A percentile compares a stretch with the other conserved stretches of the same genome.
These are phyloP conservation scores for Macrophya alboannulata DNA, from an alignment of 2,888 invertebrate genomes.

Conservation along the genomic window DNA sequence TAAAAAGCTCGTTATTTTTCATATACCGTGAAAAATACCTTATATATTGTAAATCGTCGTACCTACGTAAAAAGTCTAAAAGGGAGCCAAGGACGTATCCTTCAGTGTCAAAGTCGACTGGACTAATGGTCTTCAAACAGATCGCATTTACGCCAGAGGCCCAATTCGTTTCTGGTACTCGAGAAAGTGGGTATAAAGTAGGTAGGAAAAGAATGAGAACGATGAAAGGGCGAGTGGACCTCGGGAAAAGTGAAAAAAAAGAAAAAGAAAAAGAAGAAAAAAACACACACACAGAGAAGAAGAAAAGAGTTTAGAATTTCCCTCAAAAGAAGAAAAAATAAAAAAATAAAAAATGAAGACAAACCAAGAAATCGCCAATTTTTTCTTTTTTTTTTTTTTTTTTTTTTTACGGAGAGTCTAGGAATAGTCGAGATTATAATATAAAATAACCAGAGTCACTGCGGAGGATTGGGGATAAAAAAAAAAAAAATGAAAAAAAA, in stretches of 20 bases:
- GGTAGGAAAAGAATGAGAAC: constrained; percentile 12
- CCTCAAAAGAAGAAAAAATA: not conserved
- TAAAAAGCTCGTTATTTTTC: not conserved
- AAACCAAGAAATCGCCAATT: constrained; percentile 28
- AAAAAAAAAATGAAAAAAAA: not conserved
- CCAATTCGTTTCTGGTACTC: not conserved
- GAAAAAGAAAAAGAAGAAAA: not conserved
- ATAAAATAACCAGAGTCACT: not conserved
- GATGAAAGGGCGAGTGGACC: constrained; percentile 36
- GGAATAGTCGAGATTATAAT: not conserved
- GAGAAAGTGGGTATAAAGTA: constrained; percentile 11
- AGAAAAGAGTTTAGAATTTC: not conserved
- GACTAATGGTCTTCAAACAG: constrained; percentile 56
- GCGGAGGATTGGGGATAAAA: not conserved
- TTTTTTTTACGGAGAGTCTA: not conserved
- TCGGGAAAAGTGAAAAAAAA: constrained; percentile 15
- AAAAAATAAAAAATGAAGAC: not conserved
- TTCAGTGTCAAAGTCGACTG: constrained; percentile 43
- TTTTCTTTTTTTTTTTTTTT: not conserved
- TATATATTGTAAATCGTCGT: not conserved
- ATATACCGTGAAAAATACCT: not conserved
- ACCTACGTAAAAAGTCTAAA: not conserved
- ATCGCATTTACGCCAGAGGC: constrained; percentile 42
- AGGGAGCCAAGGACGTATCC: constrained; percentile 29
- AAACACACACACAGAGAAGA: too few relatives aligned